phyloP scores from a whole-genome alignment of 2,888 invertebrate species.

The Macropis europaea region DNA sequence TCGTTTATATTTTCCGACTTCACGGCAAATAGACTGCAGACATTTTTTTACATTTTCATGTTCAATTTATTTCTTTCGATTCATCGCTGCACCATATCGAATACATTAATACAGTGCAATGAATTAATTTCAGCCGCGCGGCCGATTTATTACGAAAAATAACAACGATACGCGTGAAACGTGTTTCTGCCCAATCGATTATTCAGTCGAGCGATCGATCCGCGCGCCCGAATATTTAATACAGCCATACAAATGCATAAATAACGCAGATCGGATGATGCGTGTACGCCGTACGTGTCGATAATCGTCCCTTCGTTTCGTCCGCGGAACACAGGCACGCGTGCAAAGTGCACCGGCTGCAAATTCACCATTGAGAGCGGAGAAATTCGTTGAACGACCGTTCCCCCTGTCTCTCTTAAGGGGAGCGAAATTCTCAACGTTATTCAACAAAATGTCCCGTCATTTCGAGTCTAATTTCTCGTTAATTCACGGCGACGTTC shows the following conservation, averaged over 20 bases:
- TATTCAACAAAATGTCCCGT: constrained; percentile 4
- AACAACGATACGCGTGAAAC: background rate
- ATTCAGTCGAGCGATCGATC: background rate
- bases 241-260: background rate
- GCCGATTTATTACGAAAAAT: background rate
- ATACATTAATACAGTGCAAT: background rate
- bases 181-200: background rate
- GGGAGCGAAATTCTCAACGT: background rate
- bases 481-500: constrained; percentile 15
- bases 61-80: too few relatives aligned
- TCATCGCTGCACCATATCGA: too few relatives aligned
- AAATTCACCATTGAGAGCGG: too few relatives aligned
- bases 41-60: too few relatives aligned
- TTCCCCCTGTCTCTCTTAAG: background rate
- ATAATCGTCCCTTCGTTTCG: background rate
- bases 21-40: too few relatives aligned
- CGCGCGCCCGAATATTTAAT: background rate
- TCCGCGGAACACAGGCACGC: background rate
- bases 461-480: constrained; percentile 35
- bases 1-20: too few relatives aligned
- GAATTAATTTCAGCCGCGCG: background rate
- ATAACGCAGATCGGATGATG: background rate
- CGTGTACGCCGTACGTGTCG: background rate
- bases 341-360: background rate
- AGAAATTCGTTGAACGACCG: background rate